Evolutionary conservation across 2,888 invertebrate species (phyloP).

Genomic region (Platycheirus rosarum): DNA sequence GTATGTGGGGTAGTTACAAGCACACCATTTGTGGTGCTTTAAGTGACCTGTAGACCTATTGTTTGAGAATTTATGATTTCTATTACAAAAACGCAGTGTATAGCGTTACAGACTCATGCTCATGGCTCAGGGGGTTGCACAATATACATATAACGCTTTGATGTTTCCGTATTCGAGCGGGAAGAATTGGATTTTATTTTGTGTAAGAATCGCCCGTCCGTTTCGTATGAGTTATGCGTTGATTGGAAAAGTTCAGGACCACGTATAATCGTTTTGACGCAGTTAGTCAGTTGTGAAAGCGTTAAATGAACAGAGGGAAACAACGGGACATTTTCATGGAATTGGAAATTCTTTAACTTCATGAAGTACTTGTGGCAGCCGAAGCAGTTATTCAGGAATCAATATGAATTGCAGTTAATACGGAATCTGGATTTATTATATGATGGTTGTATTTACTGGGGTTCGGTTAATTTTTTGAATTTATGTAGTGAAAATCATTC

Average conservation of each 20-base stretch:
- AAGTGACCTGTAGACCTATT: constrained; percentile 64
- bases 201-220: too few relatives aligned
- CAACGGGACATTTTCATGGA: not conserved
- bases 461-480: too few relatives aligned
- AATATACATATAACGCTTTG: constrained; percentile 29
- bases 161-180: constrained; percentile 41
- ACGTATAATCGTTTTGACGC: not conserved
- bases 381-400: too few relatives aligned
- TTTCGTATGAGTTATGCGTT: not conserved
- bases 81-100: constrained; percentile 26
- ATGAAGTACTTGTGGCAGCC: too few relatives aligned
- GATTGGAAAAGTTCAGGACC: constrained; percentile 9
- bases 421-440: too few relatives aligned
- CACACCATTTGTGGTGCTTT: constrained; percentile 17
- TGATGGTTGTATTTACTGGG: too few relatives aligned
- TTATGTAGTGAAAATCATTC: too few relatives aligned
- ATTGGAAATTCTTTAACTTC: too few relatives aligned
- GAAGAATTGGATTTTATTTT: constrained; percentile 28
- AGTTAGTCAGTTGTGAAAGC: not conserved
- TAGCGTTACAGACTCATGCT: not conserved
- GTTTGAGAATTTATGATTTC: constrained; percentile 64
- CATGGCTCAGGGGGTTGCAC: constrained; percentile 27
- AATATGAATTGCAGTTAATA: too few relatives aligned
- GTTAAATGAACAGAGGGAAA: not conserved
- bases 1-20: constrained; percentile 26